Evolutionary conservation across 2,888 invertebrate species (phyloP).

Genomic region (Heliconius ethilla): DNA sequence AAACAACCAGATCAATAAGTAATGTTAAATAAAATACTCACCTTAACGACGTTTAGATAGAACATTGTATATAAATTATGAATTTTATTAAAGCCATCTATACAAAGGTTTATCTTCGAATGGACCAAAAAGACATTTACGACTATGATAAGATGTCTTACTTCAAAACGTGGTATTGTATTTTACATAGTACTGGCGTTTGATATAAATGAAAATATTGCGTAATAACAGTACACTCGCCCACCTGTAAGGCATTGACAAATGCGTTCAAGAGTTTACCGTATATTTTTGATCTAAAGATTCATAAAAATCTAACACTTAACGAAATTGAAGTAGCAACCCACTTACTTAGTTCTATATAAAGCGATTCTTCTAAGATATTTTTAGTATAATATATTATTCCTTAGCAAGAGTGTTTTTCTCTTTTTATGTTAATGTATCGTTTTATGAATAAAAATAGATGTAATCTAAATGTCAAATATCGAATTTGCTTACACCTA

Average conservation of each 20-base stretch:
- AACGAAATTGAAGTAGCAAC: neutral
- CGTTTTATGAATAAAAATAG: too few species aligned
- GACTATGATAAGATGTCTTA: constrained; percentile 34
- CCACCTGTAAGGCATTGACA: constrained; percentile 76
- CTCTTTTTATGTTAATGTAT: too few species aligned
- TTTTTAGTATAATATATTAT: neutral
- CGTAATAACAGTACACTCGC: constrained; percentile 66
- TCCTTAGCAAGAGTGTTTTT: neutral
- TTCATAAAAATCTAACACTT: neutral
- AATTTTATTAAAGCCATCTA: constrained; percentile 31
- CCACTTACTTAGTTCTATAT: neutral
- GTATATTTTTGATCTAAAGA: constrained; percentile 26
- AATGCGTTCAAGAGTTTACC: constrained; percentile 60
- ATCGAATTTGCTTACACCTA: neutral
- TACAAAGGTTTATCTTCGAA: constrained; percentile 21
- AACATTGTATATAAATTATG: constrained; percentile 37
- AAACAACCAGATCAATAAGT: neutral
- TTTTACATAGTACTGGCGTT: constrained; percentile 58
- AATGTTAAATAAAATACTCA: constrained; percentile 1
- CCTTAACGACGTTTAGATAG: constrained; percentile 48
- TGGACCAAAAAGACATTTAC: constrained; percentile 19
- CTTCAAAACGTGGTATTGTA: constrained; percentile 51
- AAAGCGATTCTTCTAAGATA: neutral
- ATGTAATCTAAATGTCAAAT: neutral
- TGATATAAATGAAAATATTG: constrained; percentile 64